A percentile compares a stretch with the other conserved stretches of the same genome.
Evolutionary conservation across 2,113 vertebrate species (phyloP).

Genomic region (Phalacrocorax aristotelis): DNA sequence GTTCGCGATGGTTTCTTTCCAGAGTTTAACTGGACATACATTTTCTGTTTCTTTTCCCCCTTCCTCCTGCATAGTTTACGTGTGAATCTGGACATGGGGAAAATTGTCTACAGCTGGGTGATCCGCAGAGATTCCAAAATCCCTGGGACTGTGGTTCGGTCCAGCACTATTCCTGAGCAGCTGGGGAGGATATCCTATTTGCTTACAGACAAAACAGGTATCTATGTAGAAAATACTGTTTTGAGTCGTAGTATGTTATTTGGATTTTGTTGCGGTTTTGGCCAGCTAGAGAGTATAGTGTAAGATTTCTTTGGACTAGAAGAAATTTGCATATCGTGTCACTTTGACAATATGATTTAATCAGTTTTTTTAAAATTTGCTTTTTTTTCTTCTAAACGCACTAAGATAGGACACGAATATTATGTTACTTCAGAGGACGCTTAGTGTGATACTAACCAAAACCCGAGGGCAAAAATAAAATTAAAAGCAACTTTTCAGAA

Average conservation of each 20-base stretch:
- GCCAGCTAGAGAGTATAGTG: not conserved
- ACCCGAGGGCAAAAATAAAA: not conserved
- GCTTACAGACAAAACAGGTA: conserved; percentile 97
- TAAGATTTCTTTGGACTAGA: not conserved
- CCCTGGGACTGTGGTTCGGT: conserved; percentile 91
- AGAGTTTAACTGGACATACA: not conserved
- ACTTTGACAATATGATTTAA: not conserved
- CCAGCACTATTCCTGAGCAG: conserved; percentile 96
- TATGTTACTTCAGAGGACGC: not conserved
- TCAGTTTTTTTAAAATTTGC: not conserved
- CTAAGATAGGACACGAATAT: not conserved
- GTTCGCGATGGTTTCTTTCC: not conserved
- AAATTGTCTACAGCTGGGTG: conserved; percentile 99
- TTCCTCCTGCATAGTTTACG: conserved; percentile 77
- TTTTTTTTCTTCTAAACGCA: not conserved
- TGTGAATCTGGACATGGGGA: conserved; percentile 98
- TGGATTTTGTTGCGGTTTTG: not conserved
- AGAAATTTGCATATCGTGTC: not conserved
- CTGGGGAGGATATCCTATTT: conserved; percentile 96
- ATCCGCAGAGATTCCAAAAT: conserved; percentile 95
- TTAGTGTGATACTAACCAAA: not conserved
- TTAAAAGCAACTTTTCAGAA: not conserved
- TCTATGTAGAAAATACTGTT: not conserved
- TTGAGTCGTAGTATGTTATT: not conserved
- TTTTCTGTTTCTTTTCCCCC: not conserved